These are phyloP conservation scores for Coremacera marginata DNA, from an alignment of 2,888 invertebrate species.

Conservation along the genomic window DNA sequence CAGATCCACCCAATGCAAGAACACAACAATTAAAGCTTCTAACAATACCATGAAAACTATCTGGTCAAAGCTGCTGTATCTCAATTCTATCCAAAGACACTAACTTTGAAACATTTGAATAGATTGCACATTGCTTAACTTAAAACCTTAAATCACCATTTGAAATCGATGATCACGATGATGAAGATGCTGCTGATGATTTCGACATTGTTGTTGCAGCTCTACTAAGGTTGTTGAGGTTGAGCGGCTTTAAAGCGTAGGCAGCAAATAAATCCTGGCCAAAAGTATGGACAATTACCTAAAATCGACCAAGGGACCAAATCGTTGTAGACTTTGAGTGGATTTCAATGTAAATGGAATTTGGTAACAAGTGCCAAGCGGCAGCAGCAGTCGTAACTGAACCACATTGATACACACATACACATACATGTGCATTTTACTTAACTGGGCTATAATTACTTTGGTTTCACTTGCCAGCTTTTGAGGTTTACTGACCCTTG, in stretches of 20 bases:
- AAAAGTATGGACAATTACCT: background rate
- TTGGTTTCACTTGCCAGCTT: slow-evolving; percentile 27
- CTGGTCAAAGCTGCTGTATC: background rate
- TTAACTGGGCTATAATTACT: slow-evolving; percentile 18
- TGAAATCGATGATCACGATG: too few relatives aligned
- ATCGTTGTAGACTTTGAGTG: slow-evolving; percentile 30
- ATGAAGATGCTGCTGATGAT: too few relatives aligned
- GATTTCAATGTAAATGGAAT: slow-evolving; percentile 30
- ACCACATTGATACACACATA: background rate
- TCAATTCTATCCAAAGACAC: background rate
- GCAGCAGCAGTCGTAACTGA: background rate
- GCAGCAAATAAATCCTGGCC: slow-evolving; percentile 7
- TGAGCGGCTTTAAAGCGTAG: background rate
- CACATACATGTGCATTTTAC: background rate
- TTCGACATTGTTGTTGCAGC: too few relatives aligned
- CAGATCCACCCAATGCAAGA: background rate
- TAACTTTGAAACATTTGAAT: too few relatives aligned
- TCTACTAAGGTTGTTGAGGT: background rate
- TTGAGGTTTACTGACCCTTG: slow-evolving; percentile 1
- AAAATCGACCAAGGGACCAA: background rate
- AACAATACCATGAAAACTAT: slow-evolving; percentile 20
- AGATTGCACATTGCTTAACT: too few relatives aligned
- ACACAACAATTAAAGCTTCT: slow-evolving; percentile 19
- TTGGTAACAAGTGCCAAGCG: background rate
- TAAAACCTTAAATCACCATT: too few relatives aligned